Evolutionary conservation across 2,797 vertebrate genomes (phyloP).

Genomic region (Sparidentex hasta): DNA sequence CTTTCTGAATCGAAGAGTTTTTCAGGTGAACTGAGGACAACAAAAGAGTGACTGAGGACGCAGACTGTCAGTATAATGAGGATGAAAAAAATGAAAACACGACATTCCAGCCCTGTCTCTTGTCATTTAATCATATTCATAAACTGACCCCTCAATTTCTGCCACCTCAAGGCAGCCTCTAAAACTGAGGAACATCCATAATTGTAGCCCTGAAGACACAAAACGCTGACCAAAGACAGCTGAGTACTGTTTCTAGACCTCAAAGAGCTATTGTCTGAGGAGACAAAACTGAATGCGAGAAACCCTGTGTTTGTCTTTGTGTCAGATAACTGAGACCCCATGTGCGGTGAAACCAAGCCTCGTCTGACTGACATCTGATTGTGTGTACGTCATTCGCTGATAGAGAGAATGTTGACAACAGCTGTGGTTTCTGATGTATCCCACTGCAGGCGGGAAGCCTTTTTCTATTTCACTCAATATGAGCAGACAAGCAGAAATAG

Average conservation of each 20-base stretch:
- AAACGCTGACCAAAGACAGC: slow-evolving; percentile 20
- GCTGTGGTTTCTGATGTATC: slow-evolving; percentile 17
- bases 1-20: background rate
- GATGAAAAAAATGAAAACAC: background rate
- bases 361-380: slow-evolving; percentile 27
- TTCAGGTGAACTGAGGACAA: slow-evolving; percentile 30
- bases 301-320: slow-evolving; percentile 37
- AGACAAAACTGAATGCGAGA: slow-evolving; percentile 31
- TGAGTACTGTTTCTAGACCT: slow-evolving; percentile 12
- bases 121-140: slow-evolving; percentile 23
- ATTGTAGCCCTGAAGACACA: slow-evolving; percentile 1
- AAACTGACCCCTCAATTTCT: slow-evolving; percentile 1
- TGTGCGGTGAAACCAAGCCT: slow-evolving; percentile 31
- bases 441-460: background rate
- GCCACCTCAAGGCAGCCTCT: slow-evolving; percentile 10
- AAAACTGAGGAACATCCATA: slow-evolving; percentile 9
- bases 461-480: slow-evolving; percentile 12
- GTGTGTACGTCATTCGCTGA: background rate
- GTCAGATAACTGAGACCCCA: slow-evolving; percentile 37
- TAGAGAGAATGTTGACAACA: slow-evolving; percentile 6
- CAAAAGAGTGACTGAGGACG: background rate
- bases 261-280: slow-evolving; percentile 44
- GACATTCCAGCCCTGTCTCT: background rate
- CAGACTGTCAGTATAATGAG: background rate
- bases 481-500: background rate